Evolutionary conservation across 2,888 invertebrate genomes (phyloP), one percentile per base, ranked within the genome.

Genomic region (Oscheius myriophilus): DNA sequence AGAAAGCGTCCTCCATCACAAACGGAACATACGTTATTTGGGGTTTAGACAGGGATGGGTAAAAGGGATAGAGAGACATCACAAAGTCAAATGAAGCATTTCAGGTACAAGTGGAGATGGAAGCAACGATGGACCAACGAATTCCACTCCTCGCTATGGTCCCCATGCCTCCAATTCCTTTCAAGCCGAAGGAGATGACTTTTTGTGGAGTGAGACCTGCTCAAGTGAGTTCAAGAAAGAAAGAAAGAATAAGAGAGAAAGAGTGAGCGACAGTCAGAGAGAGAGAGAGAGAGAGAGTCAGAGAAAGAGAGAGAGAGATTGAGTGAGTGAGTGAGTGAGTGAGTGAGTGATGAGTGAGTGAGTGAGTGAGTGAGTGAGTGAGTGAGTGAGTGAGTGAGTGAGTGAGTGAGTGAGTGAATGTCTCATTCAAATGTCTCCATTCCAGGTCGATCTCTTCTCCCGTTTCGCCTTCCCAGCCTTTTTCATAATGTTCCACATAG

Each of bases 401-500:
- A 3, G 33, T 33, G 33, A 33, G 33, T 6, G 33, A 33, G 33
- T 33, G 33, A 33, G 3, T 57, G 61, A 55, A 33, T 49, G 33
- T 11, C 46, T 71, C 18, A 66, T 21, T 4, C 16, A 7, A 26
- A 39, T 16, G 2, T 7, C 70, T 54, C 70, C 75, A 26, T 80
- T 82, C 21, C 69, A 77, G 65, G 81, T 82, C 26, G 85, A 85
- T 53, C 58, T 86, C 12, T 80, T 82, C 49, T 84, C 84, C 11
- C 73, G 85, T 39, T 71, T 85, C 42, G 79, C 82, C 3, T 85
- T 85, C 59, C 85, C 85, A 11, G 64, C 80, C 1, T 80, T 83
- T 57, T 85, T 85, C 69, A 61, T 82, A 21, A 25, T 82, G n/a
- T 86, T 85, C 64, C 82, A 85, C 71, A 67, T 83, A 63, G 70